Conservation (phyloP, 2,888 invertebrate genomes). For the Callosobruchus maculatus region DNA sequence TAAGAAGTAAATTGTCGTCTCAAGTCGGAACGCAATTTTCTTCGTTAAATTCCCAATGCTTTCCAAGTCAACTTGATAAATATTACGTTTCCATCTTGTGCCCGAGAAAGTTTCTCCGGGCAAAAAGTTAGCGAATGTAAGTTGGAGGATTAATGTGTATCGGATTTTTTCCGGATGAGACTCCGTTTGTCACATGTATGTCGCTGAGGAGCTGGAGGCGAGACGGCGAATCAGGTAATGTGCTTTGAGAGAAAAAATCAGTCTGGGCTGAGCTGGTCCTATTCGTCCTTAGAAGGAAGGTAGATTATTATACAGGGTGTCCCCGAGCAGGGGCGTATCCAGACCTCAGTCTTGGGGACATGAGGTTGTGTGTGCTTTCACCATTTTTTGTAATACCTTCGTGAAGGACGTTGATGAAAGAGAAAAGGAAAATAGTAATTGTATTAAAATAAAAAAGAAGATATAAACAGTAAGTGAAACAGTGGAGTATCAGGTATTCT, state of each 20-base stretch:
- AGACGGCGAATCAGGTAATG: background rate
- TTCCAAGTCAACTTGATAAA: conserved; percentile 7
- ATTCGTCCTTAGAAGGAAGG: too few relatives aligned
- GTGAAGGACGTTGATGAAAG: too few relatives aligned
- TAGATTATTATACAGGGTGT: too few relatives aligned
- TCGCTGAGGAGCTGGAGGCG: background rate
- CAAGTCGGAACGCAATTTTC: conserved; percentile 17
- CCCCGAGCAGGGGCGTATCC: too few relatives aligned
- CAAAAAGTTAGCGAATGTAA: background rate
- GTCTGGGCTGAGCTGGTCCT: background rate
- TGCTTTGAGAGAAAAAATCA: background rate
- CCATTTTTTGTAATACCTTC: too few relatives aligned
- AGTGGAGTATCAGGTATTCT: too few relatives aligned
- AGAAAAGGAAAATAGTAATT: too few relatives aligned
- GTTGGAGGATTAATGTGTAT: background rate
- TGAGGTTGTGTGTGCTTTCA: too few relatives aligned
- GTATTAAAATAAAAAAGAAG: too few relatives aligned
- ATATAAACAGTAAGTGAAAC: too few relatives aligned
- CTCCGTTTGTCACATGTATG: background rate
- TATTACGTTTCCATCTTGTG: conserved; percentile 6
- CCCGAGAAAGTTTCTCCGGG: background rate
- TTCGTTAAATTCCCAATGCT: conserved; percentile 18
- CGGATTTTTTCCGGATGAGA: background rate
- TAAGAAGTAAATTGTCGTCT: conserved; percentile 18
- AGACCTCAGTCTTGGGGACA: too few relatives aligned